Evolutionary conservation across 2,113 vertebrate genomes (phyloP).

Genomic region (Tragelaphus strepsiceros): DNA sequence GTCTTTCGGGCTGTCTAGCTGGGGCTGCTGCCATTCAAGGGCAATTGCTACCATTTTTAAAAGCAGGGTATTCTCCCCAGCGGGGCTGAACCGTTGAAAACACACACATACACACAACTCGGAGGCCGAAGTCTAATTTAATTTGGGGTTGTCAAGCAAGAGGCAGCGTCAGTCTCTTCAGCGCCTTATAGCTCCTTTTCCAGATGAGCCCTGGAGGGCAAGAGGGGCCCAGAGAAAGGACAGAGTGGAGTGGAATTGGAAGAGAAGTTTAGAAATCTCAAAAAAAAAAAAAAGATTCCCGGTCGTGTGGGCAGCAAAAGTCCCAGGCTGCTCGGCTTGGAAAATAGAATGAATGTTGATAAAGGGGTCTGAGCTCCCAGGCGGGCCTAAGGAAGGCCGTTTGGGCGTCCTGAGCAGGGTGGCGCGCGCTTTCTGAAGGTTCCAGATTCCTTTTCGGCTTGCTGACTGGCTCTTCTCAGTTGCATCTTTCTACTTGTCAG

Average conservation of each 20-base stretch:
- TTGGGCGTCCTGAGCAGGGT: not conserved
- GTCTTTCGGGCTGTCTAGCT: constrained; percentile 77
- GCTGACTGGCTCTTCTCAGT: not conserved
- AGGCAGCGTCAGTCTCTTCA: constrained; percentile 2
- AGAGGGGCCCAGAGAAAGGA: not conserved
- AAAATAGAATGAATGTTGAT: not conserved
- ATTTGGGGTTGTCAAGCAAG: constrained; percentile 63
- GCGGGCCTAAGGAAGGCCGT: not conserved
- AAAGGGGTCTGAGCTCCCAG: not conserved
- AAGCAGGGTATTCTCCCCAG: constrained; percentile 48
- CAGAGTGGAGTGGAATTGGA: not conserved
- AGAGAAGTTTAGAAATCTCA: constrained; percentile 30
- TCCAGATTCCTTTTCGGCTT: not conserved
- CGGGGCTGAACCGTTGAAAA: not conserved
- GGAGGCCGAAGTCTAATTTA: constrained; percentile 44
- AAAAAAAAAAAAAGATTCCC: not conserved
- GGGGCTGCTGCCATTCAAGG: constrained; percentile 75
- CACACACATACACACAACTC: not conserved
- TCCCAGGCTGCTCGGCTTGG: not conserved
- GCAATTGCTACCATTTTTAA: constrained; percentile 76
- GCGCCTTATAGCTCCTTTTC: not conserved
- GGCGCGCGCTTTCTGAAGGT: not conserved
- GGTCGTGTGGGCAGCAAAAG: constrained; percentile 1
- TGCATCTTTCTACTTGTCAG: not conserved
- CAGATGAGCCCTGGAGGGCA: constrained; percentile 41